Conservation (phyloP, 2,113 vertebrate species). For the Gobius niger region DNA sequence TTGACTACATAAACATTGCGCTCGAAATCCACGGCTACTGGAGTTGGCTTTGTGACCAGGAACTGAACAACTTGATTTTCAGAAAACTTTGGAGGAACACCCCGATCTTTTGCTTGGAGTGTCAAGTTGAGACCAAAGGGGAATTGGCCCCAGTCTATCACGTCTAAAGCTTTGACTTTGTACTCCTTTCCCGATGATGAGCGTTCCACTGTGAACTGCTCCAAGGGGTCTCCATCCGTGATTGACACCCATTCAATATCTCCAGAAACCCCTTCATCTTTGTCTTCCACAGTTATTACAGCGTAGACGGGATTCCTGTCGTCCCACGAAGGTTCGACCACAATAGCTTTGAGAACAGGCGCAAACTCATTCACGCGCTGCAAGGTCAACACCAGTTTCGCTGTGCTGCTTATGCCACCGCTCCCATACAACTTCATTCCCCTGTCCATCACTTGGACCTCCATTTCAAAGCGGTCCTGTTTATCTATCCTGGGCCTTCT, state of each 20-base stretch:
- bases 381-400: slow-evolving; percentile 87
- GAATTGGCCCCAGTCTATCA: slow-evolving; percentile 83
- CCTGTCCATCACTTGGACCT: slow-evolving; percentile 92
- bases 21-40: slow-evolving; percentile 78
- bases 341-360: slow-evolving; percentile 82
- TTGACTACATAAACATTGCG: slow-evolving; percentile 83
- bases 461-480: slow-evolving; percentile 84
- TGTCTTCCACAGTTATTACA: slow-evolving; percentile 85
- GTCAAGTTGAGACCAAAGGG: slow-evolving; percentile 90
- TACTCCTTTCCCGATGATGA: slow-evolving; percentile 86
- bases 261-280: slow-evolving; percentile 91
- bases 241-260: slow-evolving; percentile 93
- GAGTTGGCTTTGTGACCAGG: slow-evolving; percentile 78
- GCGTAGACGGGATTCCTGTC: slow-evolving; percentile 86
- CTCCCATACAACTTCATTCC: slow-evolving; percentile 95
- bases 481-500: slow-evolving; percentile 84
- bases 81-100: slow-evolving; percentile 88
- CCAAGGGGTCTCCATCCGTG: slow-evolving; percentile 86
- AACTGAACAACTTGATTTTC: slow-evolving; percentile 83
- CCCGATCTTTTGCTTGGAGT: slow-evolving; percentile 93
- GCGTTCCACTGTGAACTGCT: slow-evolving; percentile 87
- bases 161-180: slow-evolving; percentile 84
- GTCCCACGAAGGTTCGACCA: slow-evolving; percentile 78
- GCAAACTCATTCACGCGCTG: slow-evolving; percentile 88
- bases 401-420: slow-evolving; percentile 90